A percentile compares a stretch with the other conserved stretches of the same genome.
These are phyloP conservation scores for Sarcophaga bullata DNA, from an alignment of 1,140 invertebrate genomes.

Conservation along the genomic window DNA sequence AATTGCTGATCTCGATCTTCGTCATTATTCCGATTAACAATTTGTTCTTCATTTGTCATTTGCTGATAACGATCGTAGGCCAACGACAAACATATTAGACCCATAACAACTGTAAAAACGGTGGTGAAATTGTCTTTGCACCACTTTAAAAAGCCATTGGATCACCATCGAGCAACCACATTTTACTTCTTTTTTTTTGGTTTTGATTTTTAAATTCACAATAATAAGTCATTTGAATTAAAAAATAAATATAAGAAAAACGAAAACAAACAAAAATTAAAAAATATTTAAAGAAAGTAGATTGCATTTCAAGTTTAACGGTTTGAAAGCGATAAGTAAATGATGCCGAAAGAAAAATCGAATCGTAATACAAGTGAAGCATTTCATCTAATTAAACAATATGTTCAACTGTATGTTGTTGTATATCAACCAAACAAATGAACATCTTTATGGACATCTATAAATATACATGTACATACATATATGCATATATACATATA, in stretches of 20 bases:
- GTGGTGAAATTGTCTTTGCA: slow-evolving; percentile 15
- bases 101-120: slow-evolving; percentile 48
- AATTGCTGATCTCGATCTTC: not conserved
- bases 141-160: slow-evolving; percentile 27
- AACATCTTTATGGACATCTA: not conserved
- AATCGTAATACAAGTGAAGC: slow-evolving; percentile 2
- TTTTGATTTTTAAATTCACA: not conserved
- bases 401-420: no score
- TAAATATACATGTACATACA: not conserved
- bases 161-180: slow-evolving; percentile 29
- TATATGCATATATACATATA: no score
- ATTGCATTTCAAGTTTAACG: slow-evolving; percentile 24
- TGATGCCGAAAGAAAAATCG: not conserved
- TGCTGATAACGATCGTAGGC: slow-evolving; percentile 49
- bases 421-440: no score
- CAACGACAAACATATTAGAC: slow-evolving; percentile 58
- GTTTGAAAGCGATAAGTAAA: slow-evolving; percentile 28
- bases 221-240: not conserved
- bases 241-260: not conserved
- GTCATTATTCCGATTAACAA: not conserved
- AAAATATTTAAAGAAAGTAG: not conserved
- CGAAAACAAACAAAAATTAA: not conserved
- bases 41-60: slow-evolving; percentile 45
- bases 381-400: not conserved
- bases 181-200: not conserved